Evolutionary conservation across 2,888 invertebrate genomes (phyloP), one percentile per base, ranked within the genome.

Genomic region (Euclidia mi): DNA sequence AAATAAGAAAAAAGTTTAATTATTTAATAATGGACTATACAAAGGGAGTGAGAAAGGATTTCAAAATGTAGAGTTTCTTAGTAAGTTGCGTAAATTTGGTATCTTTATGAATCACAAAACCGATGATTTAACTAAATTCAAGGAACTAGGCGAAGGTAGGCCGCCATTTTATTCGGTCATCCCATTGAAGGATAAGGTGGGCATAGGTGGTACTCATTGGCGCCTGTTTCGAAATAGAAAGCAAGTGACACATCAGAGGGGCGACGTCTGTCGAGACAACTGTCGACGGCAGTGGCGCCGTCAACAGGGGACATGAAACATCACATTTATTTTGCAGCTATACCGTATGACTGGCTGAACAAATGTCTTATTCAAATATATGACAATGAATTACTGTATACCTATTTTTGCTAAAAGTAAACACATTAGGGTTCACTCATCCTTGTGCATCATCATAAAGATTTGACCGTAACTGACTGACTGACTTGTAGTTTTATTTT

Each of bases 201-300:
- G 69, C 62, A 76, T 76, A 78, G 83, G 77, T 78, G 70, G 74
- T 76, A 78, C 76, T 81, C 80, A 81, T 71, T 71, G 88, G 89
- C 90, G 89, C 88, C 89, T 78, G 79, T 66, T 79, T 87, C 68
- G 81, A 90, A 90, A 91, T 92, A 92, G 92, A 91, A 89, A 87
- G 85, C 72, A 69, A n/a, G 84, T 91, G 90, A 92, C 92, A 90
- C 90, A 91, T 82, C 68, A 68, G 64, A 79, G 71, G 78, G 71
- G 66, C 76, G 77, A 53, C 71, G 60, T 59, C 40, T 62, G 85
- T 79, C 79, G 84, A 73, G 84, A 83, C 76, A 75, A 74, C 60
- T 66, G 67, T 67, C 71, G 76, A 60, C 67, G 29, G 7, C 11
- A 64, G 65, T 68, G 82, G 78, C 79, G 78, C 71, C 81, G 72